Base-by-base conservation (phyloP, 2,113 vertebrate species). In the Halichoerus grypus region DNA sequence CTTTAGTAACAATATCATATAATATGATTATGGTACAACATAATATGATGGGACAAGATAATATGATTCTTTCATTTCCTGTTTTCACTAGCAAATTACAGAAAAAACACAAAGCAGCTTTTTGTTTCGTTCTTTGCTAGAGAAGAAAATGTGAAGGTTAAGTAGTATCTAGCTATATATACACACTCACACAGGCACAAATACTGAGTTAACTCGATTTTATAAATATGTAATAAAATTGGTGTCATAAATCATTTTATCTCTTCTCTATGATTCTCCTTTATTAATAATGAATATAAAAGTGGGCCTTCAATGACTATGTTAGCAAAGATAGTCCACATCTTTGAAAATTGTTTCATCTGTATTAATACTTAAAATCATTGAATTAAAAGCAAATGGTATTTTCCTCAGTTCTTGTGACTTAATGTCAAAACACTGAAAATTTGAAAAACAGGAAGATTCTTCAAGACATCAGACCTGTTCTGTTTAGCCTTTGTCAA, bases 1-100 rank as follows among this genome's bases (percentile, higher is more conserved):
- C 31, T 97, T 95, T 90, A 90, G 71, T 85, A 96, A 81, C 63
- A 81, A 92, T 87, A 81, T 95, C 65, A 82, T 88, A 72, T 79
- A 90, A 88, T 92, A 74, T 46, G 63, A 74, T 91, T 81, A 71
- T 36, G 69, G 74, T 59, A 91, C 57, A 91, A 57, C 12, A 91
- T 81, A 80, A 86, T 92, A 74, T 59, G 33, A 90, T 90, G 53
- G 39, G 36, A 65, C 88, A 82, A 88, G 67, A 88, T 55, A 92
- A 81, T 49, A 81, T n/a, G 46, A 94, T 57, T 86, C 42, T 80
- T 81, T 63, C 65, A 91, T 86, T 81, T 82, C n/a, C 49, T 93
- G 16, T 86, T 85, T 74, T 92, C 57, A 61, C 74, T 74, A 67
- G 76, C 39, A 91, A 46, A 88, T 96, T 92, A 49, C 71, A 21